Conservation (phyloP, 2,113 vertebrate species). For the Megatriorchis doriae region DNA sequence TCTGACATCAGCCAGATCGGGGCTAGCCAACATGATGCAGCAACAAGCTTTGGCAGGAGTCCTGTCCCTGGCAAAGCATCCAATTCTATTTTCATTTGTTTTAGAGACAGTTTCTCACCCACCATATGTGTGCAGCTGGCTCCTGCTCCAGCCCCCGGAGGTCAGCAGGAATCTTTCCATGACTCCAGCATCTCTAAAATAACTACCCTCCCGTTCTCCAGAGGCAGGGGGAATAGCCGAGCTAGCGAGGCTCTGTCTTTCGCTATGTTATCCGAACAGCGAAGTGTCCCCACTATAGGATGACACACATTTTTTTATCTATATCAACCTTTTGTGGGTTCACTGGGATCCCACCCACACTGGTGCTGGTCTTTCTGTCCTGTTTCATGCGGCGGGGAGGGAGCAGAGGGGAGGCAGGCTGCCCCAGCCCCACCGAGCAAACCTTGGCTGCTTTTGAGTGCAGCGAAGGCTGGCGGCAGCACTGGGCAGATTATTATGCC, state of each 20-base stretch:
- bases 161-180: constrained; percentile 7
- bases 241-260: not conserved
- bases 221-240: not conserved
- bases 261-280: rapidly evolving
- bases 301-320: not conserved
- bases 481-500: not conserved
- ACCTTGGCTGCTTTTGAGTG: not conserved
- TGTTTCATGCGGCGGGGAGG: rapidly evolving
- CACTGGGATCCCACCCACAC: not conserved
- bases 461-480: not conserved
- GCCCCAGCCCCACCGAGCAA: not conserved
- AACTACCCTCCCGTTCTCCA: not conserved
- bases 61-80: constrained; percentile 24
- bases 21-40: constrained; percentile 44
- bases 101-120: constrained; percentile 45
- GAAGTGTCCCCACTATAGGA: not conserved
- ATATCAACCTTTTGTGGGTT: not conserved
- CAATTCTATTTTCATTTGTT: constrained; percentile 38
- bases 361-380: not conserved
- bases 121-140: constrained; percentile 42
- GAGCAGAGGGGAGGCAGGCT: not conserved
- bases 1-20: constrained; percentile 31
- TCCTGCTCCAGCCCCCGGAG: not conserved
- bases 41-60: constrained; percentile 55
- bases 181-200: not conserved